Conservation (phyloP, 2,797 vertebrate species). For the Prunella strophiata region DNA sequence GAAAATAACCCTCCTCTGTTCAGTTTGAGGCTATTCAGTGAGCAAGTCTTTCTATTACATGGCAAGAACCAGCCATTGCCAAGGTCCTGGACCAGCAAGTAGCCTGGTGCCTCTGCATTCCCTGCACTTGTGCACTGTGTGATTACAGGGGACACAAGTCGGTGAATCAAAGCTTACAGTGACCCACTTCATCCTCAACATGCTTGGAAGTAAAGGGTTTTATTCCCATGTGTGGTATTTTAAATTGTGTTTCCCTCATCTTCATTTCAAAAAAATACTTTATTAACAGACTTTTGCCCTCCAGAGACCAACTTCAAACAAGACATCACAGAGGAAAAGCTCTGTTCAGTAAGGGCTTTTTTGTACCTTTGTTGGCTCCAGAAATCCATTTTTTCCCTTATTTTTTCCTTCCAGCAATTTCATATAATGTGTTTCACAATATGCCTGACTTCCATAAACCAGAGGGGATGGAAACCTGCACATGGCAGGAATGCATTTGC, state of each 20-base stretch:
- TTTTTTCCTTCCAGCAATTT: conserved; percentile 9
- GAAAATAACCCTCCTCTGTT: background rate
- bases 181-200: background rate
- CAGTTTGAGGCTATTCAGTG: background rate
- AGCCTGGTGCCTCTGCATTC: background rate
- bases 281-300: background rate
- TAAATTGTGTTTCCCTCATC: background rate
- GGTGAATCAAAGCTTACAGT: background rate
- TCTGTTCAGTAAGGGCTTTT: background rate
- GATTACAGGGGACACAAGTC: background rate
- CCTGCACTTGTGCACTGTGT: background rate
- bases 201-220: background rate
- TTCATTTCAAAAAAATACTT: conserved; percentile 31
- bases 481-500: background rate
- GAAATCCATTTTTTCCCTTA: background rate
- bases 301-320: conserved; percentile 14
- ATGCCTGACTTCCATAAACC: background rate
- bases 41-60: background rate
- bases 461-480: background rate
- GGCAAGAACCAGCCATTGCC: background rate
- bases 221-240: background rate
- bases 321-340: background rate
- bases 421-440: background rate
- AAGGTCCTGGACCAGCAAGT: background rate
- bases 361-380: background rate